Evolutionary conservation across 1,140 invertebrate species (phyloP).

Genomic region (Papilio machaon): DNA sequence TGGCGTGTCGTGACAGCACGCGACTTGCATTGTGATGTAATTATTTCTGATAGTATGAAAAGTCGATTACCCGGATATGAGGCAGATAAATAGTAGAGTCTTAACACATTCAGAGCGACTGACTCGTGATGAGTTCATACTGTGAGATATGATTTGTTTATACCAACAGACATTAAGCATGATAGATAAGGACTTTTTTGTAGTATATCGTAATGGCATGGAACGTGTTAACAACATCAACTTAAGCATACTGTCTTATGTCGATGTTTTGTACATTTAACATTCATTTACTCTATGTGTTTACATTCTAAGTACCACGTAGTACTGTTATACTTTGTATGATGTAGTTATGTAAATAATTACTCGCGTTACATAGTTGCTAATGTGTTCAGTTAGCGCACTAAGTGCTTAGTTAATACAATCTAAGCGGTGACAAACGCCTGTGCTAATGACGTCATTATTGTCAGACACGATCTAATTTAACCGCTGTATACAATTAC

Average conservation of each 20-base stretch:
- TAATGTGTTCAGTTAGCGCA: background rate
- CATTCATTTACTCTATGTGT: background rate
- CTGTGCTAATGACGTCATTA: background rate
- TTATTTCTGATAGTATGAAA: background rate
- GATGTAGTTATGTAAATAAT: slow-evolving; percentile 2
- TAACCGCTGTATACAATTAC: too few relatives aligned
- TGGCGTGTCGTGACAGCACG: background rate
- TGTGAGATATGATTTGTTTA: background rate
- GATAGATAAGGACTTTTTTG: background rate
- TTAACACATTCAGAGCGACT: background rate
- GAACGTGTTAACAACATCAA: background rate
- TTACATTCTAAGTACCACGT: background rate
- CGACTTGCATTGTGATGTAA: background rate
- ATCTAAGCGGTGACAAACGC: background rate
- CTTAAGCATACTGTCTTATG: background rate
- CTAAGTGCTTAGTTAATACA: background rate
- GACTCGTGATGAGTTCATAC: background rate
- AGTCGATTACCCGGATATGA: background rate
- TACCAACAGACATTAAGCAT: background rate
- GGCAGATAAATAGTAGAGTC: background rate
- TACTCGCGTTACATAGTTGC: background rate
- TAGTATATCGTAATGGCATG: background rate
- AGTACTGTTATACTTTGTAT: background rate
- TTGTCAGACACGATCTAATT: too few relatives aligned
- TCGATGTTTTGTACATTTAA: background rate